Evolutionary conservation across 2,113 vertebrate genomes (phyloP).

Genomic region (Pleuronectes platessa): DNA sequence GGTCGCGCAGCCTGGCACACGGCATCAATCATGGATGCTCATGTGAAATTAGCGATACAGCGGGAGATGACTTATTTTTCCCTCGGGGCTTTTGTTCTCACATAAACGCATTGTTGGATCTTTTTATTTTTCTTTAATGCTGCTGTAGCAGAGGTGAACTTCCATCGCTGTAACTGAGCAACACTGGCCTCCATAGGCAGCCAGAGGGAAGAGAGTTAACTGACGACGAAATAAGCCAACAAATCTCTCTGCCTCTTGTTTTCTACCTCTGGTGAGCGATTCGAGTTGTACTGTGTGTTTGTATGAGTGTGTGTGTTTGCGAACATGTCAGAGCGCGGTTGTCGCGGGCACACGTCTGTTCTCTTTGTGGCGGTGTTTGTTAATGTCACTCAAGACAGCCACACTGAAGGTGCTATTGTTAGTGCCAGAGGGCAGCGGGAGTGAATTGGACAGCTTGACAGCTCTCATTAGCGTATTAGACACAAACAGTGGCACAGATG

Average conservation of each 20-base stretch:
- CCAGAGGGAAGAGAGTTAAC: slow-evolving; percentile 15
- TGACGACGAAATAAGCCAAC: not conserved
- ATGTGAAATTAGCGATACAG: slow-evolving; percentile 57
- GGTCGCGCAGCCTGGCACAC: slow-evolving; percentile 35
- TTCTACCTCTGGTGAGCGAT: slow-evolving; percentile 4
- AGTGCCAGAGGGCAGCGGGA: slow-evolving; percentile 67
- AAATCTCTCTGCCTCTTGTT: slow-evolving; percentile 33
- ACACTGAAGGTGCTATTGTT: slow-evolving; percentile 79
- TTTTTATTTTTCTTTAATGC: slow-evolving; percentile 29
- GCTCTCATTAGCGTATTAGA: slow-evolving; percentile 82
- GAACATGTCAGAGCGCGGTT: not conserved
- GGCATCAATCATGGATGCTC: slow-evolving; percentile 60
- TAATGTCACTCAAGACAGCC: slow-evolving; percentile 73
- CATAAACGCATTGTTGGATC: slow-evolving; percentile 28
- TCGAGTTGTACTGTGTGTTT: slow-evolving; percentile 2
- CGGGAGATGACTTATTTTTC: slow-evolving; percentile 30
- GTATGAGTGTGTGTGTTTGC: slow-evolving; percentile 17
- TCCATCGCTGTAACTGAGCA: slow-evolving; percentile 43
- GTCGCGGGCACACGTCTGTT: slow-evolving; percentile 41
- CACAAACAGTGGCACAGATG: slow-evolving; percentile 80
- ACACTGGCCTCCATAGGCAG: slow-evolving; percentile 72
- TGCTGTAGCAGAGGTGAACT: not conserved
- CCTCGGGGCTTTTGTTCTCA: slow-evolving; percentile 22
- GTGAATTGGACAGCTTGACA: slow-evolving; percentile 77
- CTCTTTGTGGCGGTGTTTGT: slow-evolving; percentile 64